A percentile compares a stretch with the other conserved stretches of the same genome.
These are phyloP conservation scores for Thelaira solivaga DNA, from an alignment of 2,888 invertebrate genomes.

Conservation along the genomic window DNA sequence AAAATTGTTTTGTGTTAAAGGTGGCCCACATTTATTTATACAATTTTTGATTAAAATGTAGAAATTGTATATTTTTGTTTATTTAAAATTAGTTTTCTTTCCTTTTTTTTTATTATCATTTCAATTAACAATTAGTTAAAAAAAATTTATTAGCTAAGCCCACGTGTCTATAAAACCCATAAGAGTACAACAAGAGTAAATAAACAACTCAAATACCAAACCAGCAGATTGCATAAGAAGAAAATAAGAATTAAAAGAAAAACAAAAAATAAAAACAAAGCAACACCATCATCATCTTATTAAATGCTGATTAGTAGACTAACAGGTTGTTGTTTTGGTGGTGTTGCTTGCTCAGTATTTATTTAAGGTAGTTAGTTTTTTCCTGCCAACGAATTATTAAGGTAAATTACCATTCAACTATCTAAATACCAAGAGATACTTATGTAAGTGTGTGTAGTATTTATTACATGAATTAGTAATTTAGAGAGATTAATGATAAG, in stretches of 20 bases:
- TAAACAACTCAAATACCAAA: too few relatives aligned
- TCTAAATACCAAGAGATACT: background rate
- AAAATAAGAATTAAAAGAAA: too few relatives aligned
- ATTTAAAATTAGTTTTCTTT: background rate
- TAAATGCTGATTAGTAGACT: background rate
- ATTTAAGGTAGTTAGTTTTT: background rate
- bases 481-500: conserved; percentile 4
- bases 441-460: too few relatives aligned
- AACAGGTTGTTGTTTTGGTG: background rate
- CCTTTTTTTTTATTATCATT: conserved; percentile 29
- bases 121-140: conserved; percentile 52
- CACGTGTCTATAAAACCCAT: conserved; percentile 37
- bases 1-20: conserved; percentile 1
- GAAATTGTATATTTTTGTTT: conserved; percentile 4
- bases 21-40: conserved; percentile 20
- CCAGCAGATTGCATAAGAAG: conserved; percentile 24
- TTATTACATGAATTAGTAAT: conserved; percentile 1
- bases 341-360: too few relatives aligned
- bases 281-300: background rate
- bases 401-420: background rate
- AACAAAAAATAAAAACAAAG: background rate
- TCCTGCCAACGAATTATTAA: background rate
- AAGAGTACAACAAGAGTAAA: background rate
- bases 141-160: conserved; percentile 47
- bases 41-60: background rate